These are phyloP conservation scores for Coregonus sp. DNA, from an alignment of 2,797 vertebrate genomes.

Conservation along the genomic window DNA sequence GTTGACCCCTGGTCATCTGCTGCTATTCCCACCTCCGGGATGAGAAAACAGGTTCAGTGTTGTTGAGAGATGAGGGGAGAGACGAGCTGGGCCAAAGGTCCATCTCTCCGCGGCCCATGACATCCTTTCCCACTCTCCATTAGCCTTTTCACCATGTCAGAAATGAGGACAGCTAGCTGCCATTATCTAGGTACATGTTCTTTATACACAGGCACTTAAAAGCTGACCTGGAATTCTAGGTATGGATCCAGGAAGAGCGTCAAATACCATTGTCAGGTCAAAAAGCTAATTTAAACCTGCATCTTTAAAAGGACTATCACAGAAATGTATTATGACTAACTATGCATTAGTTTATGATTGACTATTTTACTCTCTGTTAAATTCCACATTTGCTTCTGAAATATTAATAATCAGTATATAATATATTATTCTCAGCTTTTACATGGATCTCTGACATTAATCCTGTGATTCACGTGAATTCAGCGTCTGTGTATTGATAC, in stretches of 20 bases:
- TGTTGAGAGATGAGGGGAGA: constrained; percentile 68
- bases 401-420: background rate
- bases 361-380: background rate
- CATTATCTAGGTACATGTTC: constrained; percentile 21
- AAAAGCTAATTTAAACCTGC: background rate
- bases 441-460: background rate
- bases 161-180: constrained; percentile 34
- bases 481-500: background rate
- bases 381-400: constrained; percentile 6
- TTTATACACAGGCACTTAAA: constrained; percentile 3
- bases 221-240: background rate
- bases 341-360: background rate
- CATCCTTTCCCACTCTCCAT: constrained; percentile 50
- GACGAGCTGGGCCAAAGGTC: constrained; percentile 48
- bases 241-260: background rate
- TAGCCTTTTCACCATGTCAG: constrained; percentile 49
- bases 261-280: background rate
- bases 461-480: background rate
- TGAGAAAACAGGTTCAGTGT: constrained; percentile 66
- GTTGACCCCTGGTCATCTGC: constrained; percentile 69
- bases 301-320: background rate
- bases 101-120: constrained; percentile 53
- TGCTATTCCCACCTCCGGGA: constrained; percentile 53
- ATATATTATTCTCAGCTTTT: constrained; percentile 12
- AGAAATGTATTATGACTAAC: background rate